phyloP scores from a whole-genome alignment of 1,140 invertebrate genomes.

The Triops longicaudatus region DNA sequence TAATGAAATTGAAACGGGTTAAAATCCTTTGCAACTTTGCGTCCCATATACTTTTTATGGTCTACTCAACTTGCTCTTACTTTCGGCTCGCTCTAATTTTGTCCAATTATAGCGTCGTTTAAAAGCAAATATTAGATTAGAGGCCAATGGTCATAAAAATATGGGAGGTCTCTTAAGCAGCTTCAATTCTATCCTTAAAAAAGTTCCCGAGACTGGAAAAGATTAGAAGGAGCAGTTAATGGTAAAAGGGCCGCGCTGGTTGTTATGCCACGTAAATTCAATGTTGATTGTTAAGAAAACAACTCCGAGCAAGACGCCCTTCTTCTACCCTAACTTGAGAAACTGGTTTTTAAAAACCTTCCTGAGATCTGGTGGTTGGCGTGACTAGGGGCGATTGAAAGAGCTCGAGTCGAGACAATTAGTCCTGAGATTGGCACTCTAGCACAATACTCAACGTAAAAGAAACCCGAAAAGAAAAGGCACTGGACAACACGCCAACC shows the following conservation, averaged over 20 bases:
- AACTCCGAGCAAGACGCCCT: background rate
- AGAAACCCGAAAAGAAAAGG: background rate
- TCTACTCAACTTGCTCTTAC: no score
- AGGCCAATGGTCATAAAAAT: background rate
- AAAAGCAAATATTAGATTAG: no score
- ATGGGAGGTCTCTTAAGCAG: background rate
- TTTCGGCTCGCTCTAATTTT: no score
- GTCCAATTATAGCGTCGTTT: no score
- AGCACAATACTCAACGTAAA: background rate
- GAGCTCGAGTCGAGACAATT: background rate
- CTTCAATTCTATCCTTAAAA: background rate
- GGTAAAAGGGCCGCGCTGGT: background rate
- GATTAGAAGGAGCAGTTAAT: background rate
- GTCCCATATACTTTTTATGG: no score
- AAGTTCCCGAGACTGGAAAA: background rate
- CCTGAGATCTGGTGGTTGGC: background rate
- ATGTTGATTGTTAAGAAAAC: background rate
- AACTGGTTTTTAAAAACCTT: background rate
- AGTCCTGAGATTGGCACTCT: slow-evolving; percentile 9
- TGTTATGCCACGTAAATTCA: background rate
- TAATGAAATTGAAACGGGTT: no score
- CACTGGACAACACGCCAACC: slow-evolving; percentile 5
- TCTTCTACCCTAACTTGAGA: background rate
- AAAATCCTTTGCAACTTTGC: no score
- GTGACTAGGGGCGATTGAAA: slow-evolving; percentile 6